Conservation (phyloP, 2,888 invertebrate genomes). For the Andricus curvator region DNA sequence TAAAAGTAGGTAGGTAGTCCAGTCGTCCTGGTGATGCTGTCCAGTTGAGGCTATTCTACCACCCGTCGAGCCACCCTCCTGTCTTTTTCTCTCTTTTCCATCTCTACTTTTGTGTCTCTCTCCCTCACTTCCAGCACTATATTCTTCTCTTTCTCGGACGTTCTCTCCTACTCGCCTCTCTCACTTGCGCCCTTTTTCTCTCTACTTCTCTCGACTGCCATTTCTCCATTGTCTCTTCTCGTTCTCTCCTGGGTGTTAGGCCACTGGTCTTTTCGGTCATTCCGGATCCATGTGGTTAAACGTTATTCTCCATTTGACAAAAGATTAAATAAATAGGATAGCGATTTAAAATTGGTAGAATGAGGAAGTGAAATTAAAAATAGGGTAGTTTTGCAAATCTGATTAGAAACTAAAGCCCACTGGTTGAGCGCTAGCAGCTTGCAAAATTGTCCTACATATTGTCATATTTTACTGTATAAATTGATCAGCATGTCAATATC, state of each 20-base stretch:
- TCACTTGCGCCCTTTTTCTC: slow-evolving; percentile 23
- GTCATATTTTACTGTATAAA: too few relatives aligned
- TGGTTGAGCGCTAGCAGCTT: too few relatives aligned
- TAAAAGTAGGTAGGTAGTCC: slow-evolving; percentile 69
- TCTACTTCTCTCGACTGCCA: slow-evolving; percentile 41
- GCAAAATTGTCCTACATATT: too few relatives aligned
- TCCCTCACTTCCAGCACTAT: slow-evolving; percentile 37
- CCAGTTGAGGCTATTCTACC: slow-evolving; percentile 55
- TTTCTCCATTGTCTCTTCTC: slow-evolving; percentile 45
- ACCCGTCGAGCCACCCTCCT: slow-evolving; percentile 42
- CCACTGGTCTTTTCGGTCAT: slow-evolving; percentile 49
- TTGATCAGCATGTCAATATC: too few relatives aligned
- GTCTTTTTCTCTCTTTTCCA: slow-evolving; percentile 38
- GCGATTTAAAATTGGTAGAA: neutral
- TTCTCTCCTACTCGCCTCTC: slow-evolving; percentile 41
- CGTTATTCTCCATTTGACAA: slow-evolving; percentile 48
- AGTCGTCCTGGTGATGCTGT: slow-evolving; percentile 63
- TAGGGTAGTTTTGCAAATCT: neutral
- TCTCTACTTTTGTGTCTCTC: slow-evolving; percentile 39
- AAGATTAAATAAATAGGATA: neutral
- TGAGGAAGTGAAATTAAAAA: neutral
- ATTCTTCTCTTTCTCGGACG: slow-evolving; percentile 2
- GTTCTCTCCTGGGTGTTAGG: slow-evolving; percentile 42
- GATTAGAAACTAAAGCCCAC: too few relatives aligned
- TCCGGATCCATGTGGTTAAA: slow-evolving; percentile 52